phyloP scores from a whole-genome alignment of 1,140 invertebrate species.

The Brachionus koreanus region DNA sequence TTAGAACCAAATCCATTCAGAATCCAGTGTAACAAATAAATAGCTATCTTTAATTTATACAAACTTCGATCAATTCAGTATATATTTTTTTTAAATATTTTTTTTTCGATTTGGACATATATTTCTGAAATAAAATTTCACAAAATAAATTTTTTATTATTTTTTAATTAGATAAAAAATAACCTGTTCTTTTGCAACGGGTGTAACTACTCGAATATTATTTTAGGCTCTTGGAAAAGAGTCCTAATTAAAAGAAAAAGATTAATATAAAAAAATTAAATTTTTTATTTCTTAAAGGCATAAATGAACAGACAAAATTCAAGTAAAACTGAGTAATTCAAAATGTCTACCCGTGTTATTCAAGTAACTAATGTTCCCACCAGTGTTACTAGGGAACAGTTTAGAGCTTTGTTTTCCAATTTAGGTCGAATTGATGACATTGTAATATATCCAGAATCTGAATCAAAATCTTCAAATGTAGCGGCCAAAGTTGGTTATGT shows the following conservation, averaged over 20 bases:
- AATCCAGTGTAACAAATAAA: not conserved
- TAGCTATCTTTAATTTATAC: not conserved
- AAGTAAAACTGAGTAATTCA: not conserved
- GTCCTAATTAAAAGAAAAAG: not conserved
- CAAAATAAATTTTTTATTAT: not conserved
- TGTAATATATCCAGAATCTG: conserved; percentile 36
- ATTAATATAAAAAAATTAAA: not conserved
- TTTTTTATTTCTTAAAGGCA: not conserved
- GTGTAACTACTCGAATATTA: conserved; percentile 14
- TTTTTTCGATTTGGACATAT: conserved; percentile 6
- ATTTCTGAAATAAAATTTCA: conserved; percentile 40
- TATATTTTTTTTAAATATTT: not conserved
- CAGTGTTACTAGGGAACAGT: conserved; percentile 16
- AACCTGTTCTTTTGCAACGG: not conserved
- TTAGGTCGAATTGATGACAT: conserved; percentile 41
- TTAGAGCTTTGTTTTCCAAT: conserved; percentile 32
- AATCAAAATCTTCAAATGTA: conserved; percentile 12
- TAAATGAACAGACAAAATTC: not conserved
- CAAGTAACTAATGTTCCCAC: conserved; percentile 44
- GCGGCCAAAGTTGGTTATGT: conserved; percentile 42
- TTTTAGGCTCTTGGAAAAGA: not conserved
- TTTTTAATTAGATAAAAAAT: not conserved
- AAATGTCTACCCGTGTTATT: conserved; percentile 24
- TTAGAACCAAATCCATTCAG: not conserved
- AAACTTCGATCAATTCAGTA: not conserved